phyloP scores from a whole-genome alignment of 2,113 vertebrate genomes.

The Erinaceus europaeus region DNA sequence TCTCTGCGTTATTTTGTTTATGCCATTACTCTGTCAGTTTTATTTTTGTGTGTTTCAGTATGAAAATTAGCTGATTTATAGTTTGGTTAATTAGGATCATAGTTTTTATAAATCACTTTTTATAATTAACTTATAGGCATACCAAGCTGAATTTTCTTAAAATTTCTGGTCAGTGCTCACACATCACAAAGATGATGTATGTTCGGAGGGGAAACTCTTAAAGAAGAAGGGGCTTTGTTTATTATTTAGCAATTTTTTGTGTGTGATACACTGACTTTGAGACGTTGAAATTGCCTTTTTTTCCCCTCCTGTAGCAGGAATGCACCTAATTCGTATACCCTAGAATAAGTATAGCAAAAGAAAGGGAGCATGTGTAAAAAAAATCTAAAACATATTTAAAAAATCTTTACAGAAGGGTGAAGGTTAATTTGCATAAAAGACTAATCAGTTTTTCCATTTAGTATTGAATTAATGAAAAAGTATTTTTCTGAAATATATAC shows the following conservation, averaged over 20 bases:
- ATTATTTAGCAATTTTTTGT: not conserved
- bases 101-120: conserved; percentile 27
- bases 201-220: not conserved
- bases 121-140: not conserved
- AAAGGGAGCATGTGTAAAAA: not conserved
- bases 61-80: conserved; percentile 51
- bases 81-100: conserved; percentile 56
- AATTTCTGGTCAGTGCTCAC: not conserved
- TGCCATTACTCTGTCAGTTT: not conserved
- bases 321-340: not conserved
- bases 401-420: not conserved
- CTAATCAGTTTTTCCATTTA: not conserved
- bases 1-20: not conserved
- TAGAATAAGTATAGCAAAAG: not conserved
- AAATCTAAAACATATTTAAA: not conserved
- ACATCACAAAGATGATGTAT: not conserved
- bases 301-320: not conserved
- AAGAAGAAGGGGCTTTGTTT: not conserved
- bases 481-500: not conserved
- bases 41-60: conserved; percentile 54
- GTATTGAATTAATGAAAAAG: conserved; percentile 4
- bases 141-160: not conserved
- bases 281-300: not conserved
- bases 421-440: not conserved
- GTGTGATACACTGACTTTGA: not conserved